Evolutionary conservation across 1,140 invertebrate species (phyloP).

Genomic region (Heliothis subflexa): DNA sequence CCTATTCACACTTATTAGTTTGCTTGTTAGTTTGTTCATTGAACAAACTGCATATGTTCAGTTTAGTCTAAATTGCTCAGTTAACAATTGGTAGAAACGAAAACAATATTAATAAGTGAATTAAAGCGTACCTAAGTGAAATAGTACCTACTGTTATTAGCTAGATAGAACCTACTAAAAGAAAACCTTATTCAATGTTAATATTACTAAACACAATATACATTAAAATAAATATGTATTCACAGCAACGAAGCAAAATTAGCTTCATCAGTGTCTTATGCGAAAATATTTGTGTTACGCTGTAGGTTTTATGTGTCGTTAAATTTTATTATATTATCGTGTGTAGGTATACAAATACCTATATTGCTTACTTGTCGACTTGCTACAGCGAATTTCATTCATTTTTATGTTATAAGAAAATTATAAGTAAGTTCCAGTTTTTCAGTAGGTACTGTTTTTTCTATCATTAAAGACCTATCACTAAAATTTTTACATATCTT

Average conservation of each 20-base stretch:
- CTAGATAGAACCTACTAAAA: too few relatives aligned
- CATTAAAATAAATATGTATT: neutral
- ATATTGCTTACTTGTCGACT: neutral
- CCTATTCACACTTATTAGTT: neutral
- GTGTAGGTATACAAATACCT: slow-evolving; percentile 4
- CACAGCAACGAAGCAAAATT: slow-evolving; percentile 10
- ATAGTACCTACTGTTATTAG: too few relatives aligned
- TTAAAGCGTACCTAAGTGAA: too few relatives aligned
- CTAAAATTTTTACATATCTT: too few relatives aligned
- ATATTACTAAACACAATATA: too few relatives aligned
- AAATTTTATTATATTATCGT: slow-evolving; percentile 5
- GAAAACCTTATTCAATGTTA: too few relatives aligned
- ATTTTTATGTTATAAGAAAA: neutral
- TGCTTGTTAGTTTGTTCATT: neutral
- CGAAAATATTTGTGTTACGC: neutral
- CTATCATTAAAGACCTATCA: too few relatives aligned
- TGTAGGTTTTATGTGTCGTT: slow-evolving; percentile 6
- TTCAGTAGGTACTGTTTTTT: too few relatives aligned
- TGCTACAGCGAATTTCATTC: neutral
- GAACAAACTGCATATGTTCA: neutral
- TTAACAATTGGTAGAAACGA: neutral
- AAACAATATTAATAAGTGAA: neutral
- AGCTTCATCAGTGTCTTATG: neutral
- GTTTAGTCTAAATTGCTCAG: too few relatives aligned
- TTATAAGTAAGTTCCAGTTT: too few relatives aligned